phyloP scores from a whole-genome alignment of 2,113 vertebrate species.

The Sapayoa aenigma region DNA sequence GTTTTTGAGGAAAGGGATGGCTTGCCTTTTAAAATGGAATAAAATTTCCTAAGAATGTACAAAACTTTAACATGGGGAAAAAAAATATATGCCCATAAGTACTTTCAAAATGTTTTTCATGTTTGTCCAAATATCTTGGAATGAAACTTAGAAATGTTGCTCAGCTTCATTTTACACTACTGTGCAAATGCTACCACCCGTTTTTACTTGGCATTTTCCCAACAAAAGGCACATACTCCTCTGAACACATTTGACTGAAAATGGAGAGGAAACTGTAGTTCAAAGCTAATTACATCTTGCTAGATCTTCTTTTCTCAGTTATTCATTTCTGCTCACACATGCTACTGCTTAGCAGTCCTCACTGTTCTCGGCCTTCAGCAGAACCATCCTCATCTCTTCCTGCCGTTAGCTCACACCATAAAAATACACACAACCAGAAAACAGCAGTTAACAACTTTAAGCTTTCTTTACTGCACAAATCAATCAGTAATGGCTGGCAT shows the following conservation, averaged over 20 bases:
- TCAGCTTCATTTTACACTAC: conserved; percentile 37
- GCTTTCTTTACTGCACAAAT: conserved; percentile 46
- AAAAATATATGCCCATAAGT: not conserved
- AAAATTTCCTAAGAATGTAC: not conserved
- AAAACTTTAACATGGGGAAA: not conserved
- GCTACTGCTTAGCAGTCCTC: conserved; percentile 19
- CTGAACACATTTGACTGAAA: conserved; percentile 52
- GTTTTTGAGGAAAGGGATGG: not conserved
- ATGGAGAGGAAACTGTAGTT: conserved; percentile 28
- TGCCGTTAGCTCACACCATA: conserved; percentile 36
- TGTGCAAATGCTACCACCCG: not conserved
- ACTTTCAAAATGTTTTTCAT: conserved; percentile 22
- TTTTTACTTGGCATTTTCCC: conserved; percentile 4
- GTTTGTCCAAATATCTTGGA: conserved; percentile 49
- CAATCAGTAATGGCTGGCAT: conserved; percentile 40
- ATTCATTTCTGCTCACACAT: conserved; percentile 39
- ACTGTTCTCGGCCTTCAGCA: conserved; percentile 33
- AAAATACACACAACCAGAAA: conserved; percentile 59
- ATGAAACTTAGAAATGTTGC: conserved; percentile 31
- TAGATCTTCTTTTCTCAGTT: conserved; percentile 38
- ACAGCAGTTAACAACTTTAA: conserved; percentile 55
- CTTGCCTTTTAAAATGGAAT: not conserved
- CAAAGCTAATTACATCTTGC: conserved; percentile 36
- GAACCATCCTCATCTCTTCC: conserved; percentile 44
- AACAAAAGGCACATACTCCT: not conserved